phyloP scores from a whole-genome alignment of 2,888 invertebrate species.

The Gastrophysa polygoni region DNA sequence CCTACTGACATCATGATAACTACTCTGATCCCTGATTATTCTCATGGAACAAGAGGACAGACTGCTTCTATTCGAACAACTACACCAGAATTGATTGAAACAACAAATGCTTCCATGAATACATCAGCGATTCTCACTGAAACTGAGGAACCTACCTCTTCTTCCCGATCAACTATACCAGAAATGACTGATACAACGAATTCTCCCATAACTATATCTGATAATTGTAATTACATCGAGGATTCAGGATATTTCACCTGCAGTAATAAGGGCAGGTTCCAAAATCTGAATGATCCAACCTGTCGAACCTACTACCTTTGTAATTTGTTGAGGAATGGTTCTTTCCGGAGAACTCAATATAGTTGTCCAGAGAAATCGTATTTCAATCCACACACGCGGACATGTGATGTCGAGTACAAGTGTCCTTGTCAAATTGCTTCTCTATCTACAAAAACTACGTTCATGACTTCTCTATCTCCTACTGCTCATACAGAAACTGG shows the following conservation, averaged over 20 bases:
- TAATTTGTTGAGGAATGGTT: conserved; percentile 35
- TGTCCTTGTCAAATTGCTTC: conserved; percentile 43
- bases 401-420: conserved; percentile 51
- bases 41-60: no score
- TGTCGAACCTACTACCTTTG: conserved; percentile 44
- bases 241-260: conserved; percentile 30
- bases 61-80: no score
- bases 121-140: no score
- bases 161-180: no score
- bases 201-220: no score
- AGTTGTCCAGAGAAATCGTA: conserved; percentile 36
- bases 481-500: not conserved
- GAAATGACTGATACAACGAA: no score
- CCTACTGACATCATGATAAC: not conserved
- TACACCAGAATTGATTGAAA: no score
- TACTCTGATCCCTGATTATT: not conserved
- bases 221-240: no score
- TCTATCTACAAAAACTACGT: not conserved
- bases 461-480: not conserved
- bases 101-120: no score
- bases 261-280: conserved; percentile 56
- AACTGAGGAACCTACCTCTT: no score
- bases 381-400: conserved; percentile 35
- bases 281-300: conserved; percentile 53
- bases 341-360: conserved; percentile 48